Conservation (phyloP, 1,140 invertebrate genomes). For the Dinoponera quadriceps region DNA sequence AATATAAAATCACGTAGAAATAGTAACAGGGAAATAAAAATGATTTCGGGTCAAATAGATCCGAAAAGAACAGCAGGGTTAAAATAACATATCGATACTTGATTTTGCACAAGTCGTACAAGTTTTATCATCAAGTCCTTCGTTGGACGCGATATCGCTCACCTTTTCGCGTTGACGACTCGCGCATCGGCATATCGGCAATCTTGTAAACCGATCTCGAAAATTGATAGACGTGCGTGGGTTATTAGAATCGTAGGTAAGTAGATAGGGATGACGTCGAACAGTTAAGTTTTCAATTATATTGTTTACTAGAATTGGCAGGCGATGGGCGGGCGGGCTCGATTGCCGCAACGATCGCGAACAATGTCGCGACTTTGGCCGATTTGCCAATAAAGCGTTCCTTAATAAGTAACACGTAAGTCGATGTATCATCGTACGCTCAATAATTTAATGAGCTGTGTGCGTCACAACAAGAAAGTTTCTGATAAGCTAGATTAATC, state of each 20-base stretch:
- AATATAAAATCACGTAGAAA: no score
- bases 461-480: slow-evolving; percentile 33
- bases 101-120: no score
- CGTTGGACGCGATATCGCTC: no score
- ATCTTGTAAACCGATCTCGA: neutral
- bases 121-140: no score
- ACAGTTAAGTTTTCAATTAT: slow-evolving; percentile 26
- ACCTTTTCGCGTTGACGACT: no score
- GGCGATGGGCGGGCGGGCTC: neutral
- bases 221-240: neutral
- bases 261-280: slow-evolving; percentile 21
- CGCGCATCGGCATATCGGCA: no score
- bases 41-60: no score
- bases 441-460: slow-evolving; percentile 39
- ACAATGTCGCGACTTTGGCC: slow-evolving; percentile 47
- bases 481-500: slow-evolving; percentile 68
- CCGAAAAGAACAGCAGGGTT: no score
- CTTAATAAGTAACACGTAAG: slow-evolving; percentile 41
- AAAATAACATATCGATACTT: no score
- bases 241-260: neutral
- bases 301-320: neutral
- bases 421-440: slow-evolving; percentile 21
- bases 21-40: no score
- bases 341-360: slow-evolving; percentile 46
- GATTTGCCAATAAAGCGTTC: slow-evolving; percentile 49